Base-by-base conservation (phyloP, 2,113 vertebrate genomes). In the Sander vitreus region DNA sequence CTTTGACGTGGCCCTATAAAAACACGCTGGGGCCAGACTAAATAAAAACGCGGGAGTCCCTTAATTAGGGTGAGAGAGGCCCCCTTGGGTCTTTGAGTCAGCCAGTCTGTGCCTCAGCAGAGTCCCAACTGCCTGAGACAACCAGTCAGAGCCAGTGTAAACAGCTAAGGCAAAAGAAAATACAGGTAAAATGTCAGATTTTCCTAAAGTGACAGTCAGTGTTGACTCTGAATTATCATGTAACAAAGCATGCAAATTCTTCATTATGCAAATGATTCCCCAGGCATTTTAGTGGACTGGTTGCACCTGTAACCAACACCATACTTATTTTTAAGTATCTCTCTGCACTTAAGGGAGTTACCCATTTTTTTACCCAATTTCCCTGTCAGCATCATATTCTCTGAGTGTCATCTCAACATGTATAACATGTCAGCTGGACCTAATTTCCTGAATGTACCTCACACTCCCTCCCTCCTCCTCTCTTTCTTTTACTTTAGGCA, bases 401-500 rank as follows among this genome's bases (percentile, higher is more conserved):
- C 30, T 30, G 23, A 25, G 39, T 23, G 58, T 21, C 15, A 50
- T 51, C 12, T 53, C 25, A 69, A 11, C n/a, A 8, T 23, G 11
- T 3, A 7, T 21, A 27, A 66, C 45, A 50, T 45, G 36, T 64
- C 36, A 4, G 6, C 16, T 3, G 65, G 27, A 53, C 6, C 12
- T 16, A 6, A 16, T 70, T 54, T 23, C 19, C 19, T 33, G 18
- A 57, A 65, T 25, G n/a, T 33, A 13, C 33, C 54, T 54, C 68
- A 47, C 14, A 2, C 6, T 53, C 21, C 9, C 18, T 12, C 18
- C 18, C 0, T 63, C 59, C 7, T 27, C 7, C n/a, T 48, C 1
- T 69, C 19, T 67, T 4, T 62, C 39, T 72, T 19, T 51, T 54
- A 18, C 70, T 83, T 79, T 83, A 98, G 96, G 96, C 47, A 94